Evolutionary conservation across 2,113 vertebrate genomes (phyloP), one percentile per base, ranked within the genome.

Genomic region (Xiphophorus maculatus): DNA sequence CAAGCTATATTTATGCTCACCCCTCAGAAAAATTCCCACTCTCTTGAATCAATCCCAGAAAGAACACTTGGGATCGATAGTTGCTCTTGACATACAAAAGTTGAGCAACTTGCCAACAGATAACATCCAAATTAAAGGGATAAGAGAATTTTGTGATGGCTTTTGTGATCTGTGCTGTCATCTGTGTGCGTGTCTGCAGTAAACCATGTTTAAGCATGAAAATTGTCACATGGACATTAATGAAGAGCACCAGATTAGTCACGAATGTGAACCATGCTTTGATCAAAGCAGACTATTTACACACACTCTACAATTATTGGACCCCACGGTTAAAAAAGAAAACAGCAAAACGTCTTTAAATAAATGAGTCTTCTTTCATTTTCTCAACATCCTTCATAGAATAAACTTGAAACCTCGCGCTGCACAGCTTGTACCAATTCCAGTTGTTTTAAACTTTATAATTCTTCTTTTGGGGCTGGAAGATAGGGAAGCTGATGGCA

Each of bases 1-100:
- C 51, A 48, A 66, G 74, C 84, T 89, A 81, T 84, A 89, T 87
- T 92, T 75, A 84, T 89, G 63, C 74, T 83, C 75, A 79, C 72
- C 61, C 67, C 48, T 51, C 63, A 75, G 77, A 88, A 61, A 80
- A 74, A 80, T 74, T 70, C 77, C 73, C 79, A 66, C 74, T 81
- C 71, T 66, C 62, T 67, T 58, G 54, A 87, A 75, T 83, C 58
- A 71, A 2, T 78, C 48, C 62, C 54, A 74, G 74, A 81, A 66
- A 19, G 74, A 64, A 15, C 11, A 63, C 54, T 17, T 27, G 32
- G 84, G 77, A 83, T 54, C 51, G 29, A 14, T n/a, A 60, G 28
- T 70, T 30, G 6, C 33, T 69, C 61, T 74, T 60, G 25, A 79
- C 65, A 80, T 29, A 73, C 17, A 44, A 73, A 73, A 84, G 51